Evolutionary conservation across 2,113 vertebrate genomes (phyloP).

Genomic region (Zosterops lateralis): DNA sequence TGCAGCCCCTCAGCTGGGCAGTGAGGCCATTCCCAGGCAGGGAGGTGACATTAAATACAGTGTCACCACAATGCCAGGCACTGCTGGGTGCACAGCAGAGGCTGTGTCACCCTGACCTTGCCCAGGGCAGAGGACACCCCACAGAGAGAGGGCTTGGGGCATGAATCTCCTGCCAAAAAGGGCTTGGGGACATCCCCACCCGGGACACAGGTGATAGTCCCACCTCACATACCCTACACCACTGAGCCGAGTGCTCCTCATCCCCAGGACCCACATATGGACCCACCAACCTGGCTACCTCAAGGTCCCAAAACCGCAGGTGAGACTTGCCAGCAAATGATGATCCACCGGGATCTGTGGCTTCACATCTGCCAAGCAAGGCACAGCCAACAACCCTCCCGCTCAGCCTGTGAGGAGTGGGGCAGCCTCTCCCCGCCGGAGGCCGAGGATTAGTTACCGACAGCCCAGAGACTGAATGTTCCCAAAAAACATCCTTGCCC

Average conservation of each 20-base stretch:
- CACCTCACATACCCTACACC: background rate
- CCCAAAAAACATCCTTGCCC: background rate
- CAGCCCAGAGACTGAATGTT: conserved; percentile 25
- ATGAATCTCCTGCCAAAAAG: background rate
- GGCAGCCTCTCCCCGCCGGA: background rate
- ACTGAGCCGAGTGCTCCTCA: rapidly evolving
- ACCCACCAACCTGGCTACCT: background rate
- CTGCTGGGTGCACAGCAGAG: rapidly evolving
- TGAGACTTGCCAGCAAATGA: background rate
- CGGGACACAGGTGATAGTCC: rapidly evolving
- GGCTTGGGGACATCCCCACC: background rate
- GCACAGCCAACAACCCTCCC: background rate
- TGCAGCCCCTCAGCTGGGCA: rapidly evolving
- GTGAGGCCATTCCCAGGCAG: background rate
- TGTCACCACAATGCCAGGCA: background rate
- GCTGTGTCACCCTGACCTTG: background rate
- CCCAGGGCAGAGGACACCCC: background rate
- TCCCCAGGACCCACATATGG: rapidly evolving
- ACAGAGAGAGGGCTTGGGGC: rapidly evolving
- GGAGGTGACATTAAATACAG: background rate
- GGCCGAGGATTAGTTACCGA: background rate
- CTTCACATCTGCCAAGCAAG: background rate
- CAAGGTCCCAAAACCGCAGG: background rate
- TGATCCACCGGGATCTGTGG: background rate
- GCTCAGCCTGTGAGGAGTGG: background rate